Evolutionary conservation across 2,888 invertebrate species (phyloP).

Genomic region (Meteorus cinctellus): DNA sequence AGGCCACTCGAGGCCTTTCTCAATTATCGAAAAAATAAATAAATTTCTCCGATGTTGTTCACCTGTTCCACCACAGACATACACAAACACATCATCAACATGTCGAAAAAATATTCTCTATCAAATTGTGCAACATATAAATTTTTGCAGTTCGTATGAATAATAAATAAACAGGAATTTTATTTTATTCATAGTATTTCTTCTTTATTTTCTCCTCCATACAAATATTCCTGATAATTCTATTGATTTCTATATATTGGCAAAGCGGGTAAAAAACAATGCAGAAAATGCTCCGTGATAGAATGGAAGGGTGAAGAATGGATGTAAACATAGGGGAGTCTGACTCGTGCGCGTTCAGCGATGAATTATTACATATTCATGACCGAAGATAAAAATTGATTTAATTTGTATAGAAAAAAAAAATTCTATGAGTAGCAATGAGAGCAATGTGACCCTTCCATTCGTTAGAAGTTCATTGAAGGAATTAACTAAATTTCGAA

Average conservation of each 20-base stretch:
- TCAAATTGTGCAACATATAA: no score
- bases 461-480: no score
- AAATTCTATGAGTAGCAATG: no score
- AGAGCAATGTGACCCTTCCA: no score
- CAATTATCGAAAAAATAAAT: conserved; percentile 7
- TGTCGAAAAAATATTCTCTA: no score
- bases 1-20: neutral
- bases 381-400: conserved; percentile 1
- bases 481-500: no score
- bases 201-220: no score
- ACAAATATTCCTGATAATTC: neutral
- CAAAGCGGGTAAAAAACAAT: neutral
- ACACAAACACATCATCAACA: no score
- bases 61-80: conserved; percentile 3
- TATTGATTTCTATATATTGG: neutral
- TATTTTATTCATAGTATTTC: no score
- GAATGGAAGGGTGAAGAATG: conserved; percentile 4
- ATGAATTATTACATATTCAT: neutral
- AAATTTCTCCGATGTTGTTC: neutral
- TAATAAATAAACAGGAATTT: no score
- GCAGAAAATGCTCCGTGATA: neutral
- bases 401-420: neutral
- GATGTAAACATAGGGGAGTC: conserved; percentile 33
- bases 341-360: neutral
- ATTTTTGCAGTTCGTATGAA: no score